Evolutionary conservation across 2,797 vertebrate species (phyloP).

Genomic region (Allobates femoralis): DNA sequence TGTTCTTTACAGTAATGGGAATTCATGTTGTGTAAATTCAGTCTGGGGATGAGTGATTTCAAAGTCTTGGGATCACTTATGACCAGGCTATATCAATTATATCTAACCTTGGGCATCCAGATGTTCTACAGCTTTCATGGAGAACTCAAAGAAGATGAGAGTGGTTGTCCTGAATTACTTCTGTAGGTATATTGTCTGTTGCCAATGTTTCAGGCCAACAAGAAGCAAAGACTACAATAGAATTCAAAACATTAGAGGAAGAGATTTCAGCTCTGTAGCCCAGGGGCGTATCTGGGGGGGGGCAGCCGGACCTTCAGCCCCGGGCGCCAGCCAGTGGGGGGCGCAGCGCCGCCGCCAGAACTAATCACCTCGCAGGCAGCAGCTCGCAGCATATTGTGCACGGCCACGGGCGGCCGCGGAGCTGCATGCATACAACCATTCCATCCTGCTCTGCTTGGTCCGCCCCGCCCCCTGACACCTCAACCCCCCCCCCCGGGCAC

Average conservation of each 20-base stretch:
- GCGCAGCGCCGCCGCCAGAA: too few species aligned
- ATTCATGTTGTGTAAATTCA: constrained; percentile 38
- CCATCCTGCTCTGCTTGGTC: too few species aligned
- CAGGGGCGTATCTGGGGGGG: too few species aligned
- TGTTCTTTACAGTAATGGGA: constrained; percentile 49
- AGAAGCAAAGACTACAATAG: neutral
- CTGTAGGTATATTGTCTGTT: too few species aligned
- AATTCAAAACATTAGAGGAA: neutral
- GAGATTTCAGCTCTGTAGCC: too few species aligned
- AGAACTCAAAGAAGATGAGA: neutral
- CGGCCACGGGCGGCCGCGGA: too few species aligned
- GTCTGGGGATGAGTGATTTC: neutral
- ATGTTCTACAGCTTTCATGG: neutral
- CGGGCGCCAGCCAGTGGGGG: too few species aligned
- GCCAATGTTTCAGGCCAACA: neutral
- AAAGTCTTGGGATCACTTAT: constrained; percentile 18
- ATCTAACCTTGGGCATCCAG: constrained; percentile 4
- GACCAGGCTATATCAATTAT: constrained; percentile 7
- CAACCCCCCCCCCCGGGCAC: too few species aligned
- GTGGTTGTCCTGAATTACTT: neutral
- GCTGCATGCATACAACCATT: too few species aligned
- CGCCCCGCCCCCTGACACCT: too few species aligned
- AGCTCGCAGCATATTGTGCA: neutral
- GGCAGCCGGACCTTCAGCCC: too few species aligned
- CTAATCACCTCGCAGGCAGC: too few species aligned